These are phyloP conservation scores for Melitaea cinxia DNA, from an alignment of 1,140 invertebrate genomes.

Conservation along the genomic window DNA sequence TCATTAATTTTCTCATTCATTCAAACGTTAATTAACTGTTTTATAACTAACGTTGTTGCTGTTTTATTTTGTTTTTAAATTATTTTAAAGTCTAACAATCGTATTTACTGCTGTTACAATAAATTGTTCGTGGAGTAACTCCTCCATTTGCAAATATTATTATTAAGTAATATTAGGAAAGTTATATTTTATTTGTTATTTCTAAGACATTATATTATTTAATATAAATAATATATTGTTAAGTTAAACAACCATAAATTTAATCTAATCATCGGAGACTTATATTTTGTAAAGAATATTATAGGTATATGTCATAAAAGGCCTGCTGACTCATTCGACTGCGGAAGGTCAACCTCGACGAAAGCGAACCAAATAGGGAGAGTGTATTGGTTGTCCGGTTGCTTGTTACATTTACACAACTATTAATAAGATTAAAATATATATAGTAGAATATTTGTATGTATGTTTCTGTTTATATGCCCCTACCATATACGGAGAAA, in stretches of 20 bases:
- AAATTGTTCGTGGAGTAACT: too few species aligned
- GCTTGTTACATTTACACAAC: background rate
- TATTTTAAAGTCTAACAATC: too few species aligned
- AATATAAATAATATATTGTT: background rate
- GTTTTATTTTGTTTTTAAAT: too few species aligned
- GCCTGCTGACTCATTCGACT: slow-evolving; percentile 21
- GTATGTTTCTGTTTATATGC: too few species aligned
- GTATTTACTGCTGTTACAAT: too few species aligned
- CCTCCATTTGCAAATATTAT: too few species aligned
- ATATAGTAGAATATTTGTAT: too few species aligned
- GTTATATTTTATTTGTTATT: background rate
- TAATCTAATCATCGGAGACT: background rate
- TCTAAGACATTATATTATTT: background rate
- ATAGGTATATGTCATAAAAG: slow-evolving; percentile 15
- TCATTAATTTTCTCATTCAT: too few species aligned
- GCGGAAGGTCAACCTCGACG: slow-evolving; percentile 24
- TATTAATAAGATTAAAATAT: background rate
- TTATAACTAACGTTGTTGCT: too few species aligned
- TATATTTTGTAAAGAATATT: slow-evolving; percentile 9
- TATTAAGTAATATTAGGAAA: background rate
- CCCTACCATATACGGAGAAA: too few species aligned
- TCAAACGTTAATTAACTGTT: too few species aligned
- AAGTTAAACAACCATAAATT: background rate
- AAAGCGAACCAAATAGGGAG: slow-evolving; percentile 20
- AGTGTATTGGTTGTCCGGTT: background rate